phyloP scores from a whole-genome alignment of 2,888 invertebrate genomes.

The Caenorhabditis angaria region DNA sequence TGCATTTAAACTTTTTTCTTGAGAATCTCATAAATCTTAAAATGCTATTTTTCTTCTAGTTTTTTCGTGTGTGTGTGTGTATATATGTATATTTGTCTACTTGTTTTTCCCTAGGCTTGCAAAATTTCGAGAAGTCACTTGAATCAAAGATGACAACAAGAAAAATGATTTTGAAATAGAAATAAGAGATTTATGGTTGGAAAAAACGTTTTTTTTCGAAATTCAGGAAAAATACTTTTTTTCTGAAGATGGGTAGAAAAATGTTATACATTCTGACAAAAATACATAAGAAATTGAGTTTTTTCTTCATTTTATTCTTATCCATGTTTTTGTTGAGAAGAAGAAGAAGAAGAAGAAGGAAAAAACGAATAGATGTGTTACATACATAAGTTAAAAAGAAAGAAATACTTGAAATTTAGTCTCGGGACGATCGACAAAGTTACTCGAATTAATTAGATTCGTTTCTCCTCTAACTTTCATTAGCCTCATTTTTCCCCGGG shows the following conservation, averaged over 20 bases:
- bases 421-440: too few relatives aligned
- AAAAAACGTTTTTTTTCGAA: too few relatives aligned
- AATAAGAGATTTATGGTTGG: too few relatives aligned
- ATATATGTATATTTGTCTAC: too few relatives aligned
- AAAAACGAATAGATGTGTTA: too few relatives aligned
- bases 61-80: too few relatives aligned
- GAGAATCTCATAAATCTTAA: not conserved
- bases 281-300: not conserved
- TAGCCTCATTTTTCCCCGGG: not conserved
- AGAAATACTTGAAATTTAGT: too few relatives aligned
- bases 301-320: not conserved
- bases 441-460: slow-evolving; percentile 4
- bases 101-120: not conserved
- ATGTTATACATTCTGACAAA: not conserved
- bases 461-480: not conserved
- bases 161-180: not conserved
- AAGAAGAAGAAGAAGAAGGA: not conserved
- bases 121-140: not conserved
- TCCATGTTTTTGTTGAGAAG: not conserved
- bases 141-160: not conserved
- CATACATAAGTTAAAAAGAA: too few relatives aligned
- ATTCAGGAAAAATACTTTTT: too few relatives aligned
- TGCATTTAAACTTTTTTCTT: not conserved
- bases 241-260: too few relatives aligned
- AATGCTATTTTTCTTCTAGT: not conserved